Evolutionary conservation across 1,140 invertebrate species (phyloP), one percentile per base, ranked within the genome.

Genomic region (Chionoecetes opilio): DNA sequence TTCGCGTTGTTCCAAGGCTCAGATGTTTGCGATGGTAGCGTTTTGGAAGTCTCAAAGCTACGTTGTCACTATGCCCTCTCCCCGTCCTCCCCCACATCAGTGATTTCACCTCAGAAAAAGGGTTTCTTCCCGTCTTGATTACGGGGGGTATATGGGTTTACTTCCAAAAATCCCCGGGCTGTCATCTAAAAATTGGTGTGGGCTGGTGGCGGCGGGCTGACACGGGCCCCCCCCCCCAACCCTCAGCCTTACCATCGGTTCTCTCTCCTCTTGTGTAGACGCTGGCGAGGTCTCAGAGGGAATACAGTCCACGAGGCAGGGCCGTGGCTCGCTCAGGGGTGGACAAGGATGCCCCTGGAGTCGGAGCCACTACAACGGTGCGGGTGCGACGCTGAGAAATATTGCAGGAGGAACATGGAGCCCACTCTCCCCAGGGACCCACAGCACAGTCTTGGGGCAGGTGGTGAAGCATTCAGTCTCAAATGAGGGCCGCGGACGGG

Each of bases 391-490:
- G 82, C 41, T 92, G 88, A 21, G 94, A 95, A 0, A 82, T 35
- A 41, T 95, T 87, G 75, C 90, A 92, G 11, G 89, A 91, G 34
- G 46, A 53, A 34, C 94, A 95, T 1, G 94, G 75, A 26, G 31
- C 88, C 94, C 94, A 95, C n/a, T 8, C 17, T 6, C 94, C 90
- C 94, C 94, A 95, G 31, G 94, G 94, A 5, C 94, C 94, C 31
- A 95, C 82, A 0, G 87, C 84, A 29, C 94, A 95, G 41, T 92
- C 90, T 41, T 95, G 94, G 41, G 94, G 46, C 94, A 95, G 35
- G 88, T 31, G 41, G 94, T 87, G 38, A 41, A 87, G 29, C 94
- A 95, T 41, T n/a, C 11, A 1, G 29, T 34, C 26, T 75, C 89
- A 6, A 21, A 38, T 37, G 94, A 37, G 0, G 94, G 94, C 1